phyloP scores from a whole-genome alignment of 2,888 invertebrate genomes.

The Caenorhabditis wallacei region DNA sequence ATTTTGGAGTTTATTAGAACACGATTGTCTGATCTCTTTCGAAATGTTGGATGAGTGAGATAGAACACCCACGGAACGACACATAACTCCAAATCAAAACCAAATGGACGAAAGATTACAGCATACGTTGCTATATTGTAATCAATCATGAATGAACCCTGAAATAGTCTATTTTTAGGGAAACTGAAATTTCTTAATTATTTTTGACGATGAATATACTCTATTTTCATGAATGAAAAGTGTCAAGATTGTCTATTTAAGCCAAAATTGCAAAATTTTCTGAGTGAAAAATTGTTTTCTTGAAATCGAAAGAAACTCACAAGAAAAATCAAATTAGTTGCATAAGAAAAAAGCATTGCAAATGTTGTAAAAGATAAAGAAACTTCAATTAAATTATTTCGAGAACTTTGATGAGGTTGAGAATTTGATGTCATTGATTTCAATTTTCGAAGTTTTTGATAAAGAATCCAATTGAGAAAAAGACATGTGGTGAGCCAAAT shows the following conservation, averaged over 20 bases:
- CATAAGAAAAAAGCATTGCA: conserved; percentile 12
- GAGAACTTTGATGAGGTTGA: not conserved
- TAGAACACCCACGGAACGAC: conserved; percentile 25
- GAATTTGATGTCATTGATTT: conserved; percentile 4
- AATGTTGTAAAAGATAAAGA: conserved; percentile 12
- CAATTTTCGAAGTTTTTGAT: conserved; percentile 15
- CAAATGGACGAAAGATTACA: conserved; percentile 21
- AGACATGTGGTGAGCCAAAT: conserved; percentile 17
- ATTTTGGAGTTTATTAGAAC: not conserved
- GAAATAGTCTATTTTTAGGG: no score
- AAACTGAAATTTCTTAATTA: no score
- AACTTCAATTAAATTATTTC: not conserved
- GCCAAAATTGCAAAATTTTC: not conserved
- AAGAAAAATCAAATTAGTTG: conserved; percentile 5
- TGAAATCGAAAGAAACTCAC: conserved; percentile 1
- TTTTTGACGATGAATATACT: no score
- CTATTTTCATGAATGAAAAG: no score
- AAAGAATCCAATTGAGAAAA: conserved; percentile 24
- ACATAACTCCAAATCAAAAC: conserved; percentile 15
- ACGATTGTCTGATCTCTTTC: not conserved
- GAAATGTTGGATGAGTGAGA: conserved; percentile 24
- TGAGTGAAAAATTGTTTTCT: no score
- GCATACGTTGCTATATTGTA: conserved; percentile 19
- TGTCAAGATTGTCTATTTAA: no score
- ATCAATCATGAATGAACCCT: conserved; percentile 28